Evolutionary conservation across 2,888 invertebrate species (phyloP).

Genomic region (Spilarctia lutea): DNA sequence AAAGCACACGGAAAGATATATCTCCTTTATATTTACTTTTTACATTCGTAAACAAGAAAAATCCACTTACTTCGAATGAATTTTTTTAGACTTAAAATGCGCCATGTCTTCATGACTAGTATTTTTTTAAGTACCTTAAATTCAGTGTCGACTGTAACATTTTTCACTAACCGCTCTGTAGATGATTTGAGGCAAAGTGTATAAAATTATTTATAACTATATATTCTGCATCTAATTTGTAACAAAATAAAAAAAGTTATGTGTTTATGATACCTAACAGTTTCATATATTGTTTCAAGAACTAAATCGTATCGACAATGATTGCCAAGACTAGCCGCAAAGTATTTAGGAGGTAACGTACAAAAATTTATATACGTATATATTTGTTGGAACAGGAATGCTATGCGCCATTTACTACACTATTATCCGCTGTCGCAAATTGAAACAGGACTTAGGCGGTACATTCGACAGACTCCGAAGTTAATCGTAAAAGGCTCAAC

Average conservation of each 20-base stretch:
- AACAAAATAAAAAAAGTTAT: constrained; percentile 6
- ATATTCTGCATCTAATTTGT: background rate
- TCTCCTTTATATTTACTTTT: constrained; percentile 2
- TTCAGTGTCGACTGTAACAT: background rate
- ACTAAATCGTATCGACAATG: constrained; percentile 23
- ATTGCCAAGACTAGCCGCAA: constrained; percentile 27
- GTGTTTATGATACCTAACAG: background rate
- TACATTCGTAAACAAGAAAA: constrained; percentile 7
- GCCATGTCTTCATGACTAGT: background rate
- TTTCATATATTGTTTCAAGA: constrained; percentile 10
- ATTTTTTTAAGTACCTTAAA: background rate
- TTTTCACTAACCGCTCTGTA: background rate
- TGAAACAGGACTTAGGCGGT: constrained; percentile 45
- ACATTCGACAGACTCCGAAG: constrained; percentile 42
- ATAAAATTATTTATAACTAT: constrained; percentile 2
- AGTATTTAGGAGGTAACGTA: constrained; percentile 38
- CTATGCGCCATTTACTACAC: constrained; percentile 40
- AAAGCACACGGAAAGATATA: constrained; percentile 9
- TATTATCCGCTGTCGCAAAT: constrained; percentile 53
- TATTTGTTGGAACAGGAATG: constrained; percentile 38
- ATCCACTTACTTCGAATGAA: background rate
- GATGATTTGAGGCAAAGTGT: background rate
- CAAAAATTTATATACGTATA: constrained; percentile 36
- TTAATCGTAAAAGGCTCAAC: constrained; percentile 59
- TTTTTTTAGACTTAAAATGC: background rate